Conservation (phyloP, 2,797 vertebrate genomes). For the Tamandua tetradactyla region DNA sequence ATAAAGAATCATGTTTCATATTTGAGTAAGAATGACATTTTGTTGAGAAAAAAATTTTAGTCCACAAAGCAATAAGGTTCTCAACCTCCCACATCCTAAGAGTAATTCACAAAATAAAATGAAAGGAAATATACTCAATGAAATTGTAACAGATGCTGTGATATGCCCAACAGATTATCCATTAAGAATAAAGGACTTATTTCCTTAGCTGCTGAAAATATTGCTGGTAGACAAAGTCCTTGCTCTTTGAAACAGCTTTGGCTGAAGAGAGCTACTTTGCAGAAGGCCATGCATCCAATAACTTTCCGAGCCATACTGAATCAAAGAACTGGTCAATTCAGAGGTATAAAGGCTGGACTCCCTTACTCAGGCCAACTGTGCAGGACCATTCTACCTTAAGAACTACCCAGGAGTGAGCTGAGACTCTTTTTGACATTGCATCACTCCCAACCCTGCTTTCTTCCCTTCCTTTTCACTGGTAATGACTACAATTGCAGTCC, state of each 20-base stretch:
- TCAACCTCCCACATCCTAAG: constrained; percentile 2
- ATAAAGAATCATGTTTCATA: constrained; percentile 11
- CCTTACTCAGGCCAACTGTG: not conserved
- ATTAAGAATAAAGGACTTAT: not conserved
- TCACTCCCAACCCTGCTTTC: not conserved
- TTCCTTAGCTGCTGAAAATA: not conserved
- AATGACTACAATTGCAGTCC: not conserved
- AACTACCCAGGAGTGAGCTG: not conserved
- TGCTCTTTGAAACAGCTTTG: not conserved
- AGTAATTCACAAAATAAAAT: not conserved
- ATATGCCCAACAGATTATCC: not conserved
- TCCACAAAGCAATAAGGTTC: not conserved
- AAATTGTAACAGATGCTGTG: not conserved
- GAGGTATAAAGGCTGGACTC: not conserved
- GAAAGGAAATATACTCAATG: not conserved
- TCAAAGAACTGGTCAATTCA: not conserved
- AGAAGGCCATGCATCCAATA: not conserved
- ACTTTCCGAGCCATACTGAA: not conserved
- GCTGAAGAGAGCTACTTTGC: not conserved
- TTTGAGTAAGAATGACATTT: constrained; percentile 10
- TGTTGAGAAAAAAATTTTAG: not conserved
- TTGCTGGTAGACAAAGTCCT: not conserved
- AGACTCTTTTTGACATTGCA: not conserved
- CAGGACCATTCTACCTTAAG: not conserved
- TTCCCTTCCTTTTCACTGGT: not conserved